A percentile compares a stretch with the other conserved stretches of the same genome.
These are phyloP conservation scores for Itoplectis maculator DNA, from an alignment of 2,888 invertebrate genomes.

Conservation along the genomic window DNA sequence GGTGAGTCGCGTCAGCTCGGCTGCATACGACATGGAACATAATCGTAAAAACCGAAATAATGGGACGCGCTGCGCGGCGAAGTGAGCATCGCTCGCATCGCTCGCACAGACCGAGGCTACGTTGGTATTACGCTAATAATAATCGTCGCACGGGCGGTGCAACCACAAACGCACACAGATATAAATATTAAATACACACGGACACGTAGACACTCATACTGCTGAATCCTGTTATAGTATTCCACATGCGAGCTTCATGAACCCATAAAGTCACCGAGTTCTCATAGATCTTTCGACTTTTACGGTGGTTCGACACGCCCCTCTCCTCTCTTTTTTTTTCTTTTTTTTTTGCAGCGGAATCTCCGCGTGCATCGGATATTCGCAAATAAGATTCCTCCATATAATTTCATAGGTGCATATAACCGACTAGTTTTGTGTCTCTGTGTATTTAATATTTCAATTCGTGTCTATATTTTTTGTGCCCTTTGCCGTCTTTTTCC, in stretches of 20 bases:
- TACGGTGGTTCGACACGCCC: conserved; percentile 32
- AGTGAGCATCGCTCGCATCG: conserved; percentile 21
- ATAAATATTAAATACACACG: background rate
- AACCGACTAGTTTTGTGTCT: too few relatives aligned
- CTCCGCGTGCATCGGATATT: background rate
- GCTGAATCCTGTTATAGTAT: conserved; percentile 22
- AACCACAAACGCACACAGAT: background rate
- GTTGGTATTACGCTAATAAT: conserved; percentile 48
- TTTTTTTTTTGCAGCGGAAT: conserved; percentile 5
- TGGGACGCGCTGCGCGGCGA: conserved; percentile 22
- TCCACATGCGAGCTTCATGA: conserved; percentile 40
- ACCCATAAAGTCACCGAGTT: conserved; percentile 43
- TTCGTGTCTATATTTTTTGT: too few relatives aligned
- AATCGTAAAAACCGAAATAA: conserved; percentile 58
- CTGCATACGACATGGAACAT: conserved; percentile 47
- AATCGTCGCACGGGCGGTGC: conserved; percentile 31
- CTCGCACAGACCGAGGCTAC: conserved; percentile 17
- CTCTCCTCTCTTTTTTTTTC: conserved; percentile 6
- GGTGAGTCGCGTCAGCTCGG: background rate
- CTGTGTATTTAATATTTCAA: too few relatives aligned
- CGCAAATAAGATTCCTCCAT: conserved; percentile 29
- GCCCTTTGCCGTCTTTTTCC: too few relatives aligned
- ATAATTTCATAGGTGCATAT: conserved; percentile 23
- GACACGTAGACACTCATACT: background rate
- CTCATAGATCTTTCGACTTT: conserved; percentile 50